These are phyloP conservation scores for Naso thynnoides DNA, from an alignment of 2,797 vertebrate species.

Conservation along the genomic window DNA sequence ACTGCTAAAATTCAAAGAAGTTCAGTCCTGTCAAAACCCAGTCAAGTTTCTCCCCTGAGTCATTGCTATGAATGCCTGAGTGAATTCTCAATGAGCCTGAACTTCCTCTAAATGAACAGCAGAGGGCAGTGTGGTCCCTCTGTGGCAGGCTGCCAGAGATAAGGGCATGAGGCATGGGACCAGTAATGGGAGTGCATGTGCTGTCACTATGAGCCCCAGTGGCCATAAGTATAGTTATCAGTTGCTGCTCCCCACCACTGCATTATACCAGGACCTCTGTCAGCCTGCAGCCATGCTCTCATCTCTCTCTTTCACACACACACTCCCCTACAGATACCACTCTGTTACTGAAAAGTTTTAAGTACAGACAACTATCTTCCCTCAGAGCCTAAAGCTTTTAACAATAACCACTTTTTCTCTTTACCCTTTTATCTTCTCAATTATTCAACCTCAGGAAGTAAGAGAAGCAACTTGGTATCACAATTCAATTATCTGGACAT, in stretches of 20 bases:
- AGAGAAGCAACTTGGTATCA: constrained; percentile 17
- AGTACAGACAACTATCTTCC: constrained; percentile 57
- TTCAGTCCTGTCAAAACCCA: constrained; percentile 68
- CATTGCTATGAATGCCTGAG: constrained; percentile 47
- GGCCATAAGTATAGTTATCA: constrained; percentile 88
- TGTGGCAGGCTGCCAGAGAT: constrained; percentile 74
- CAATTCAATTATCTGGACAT: not conserved
- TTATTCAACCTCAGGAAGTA: constrained; percentile 53
- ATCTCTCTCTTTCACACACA: constrained; percentile 77
- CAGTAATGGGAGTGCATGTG: constrained; percentile 87
- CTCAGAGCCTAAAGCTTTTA: constrained; percentile 51
- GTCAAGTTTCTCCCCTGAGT: constrained; percentile 65
- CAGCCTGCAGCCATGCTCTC: constrained; percentile 81
- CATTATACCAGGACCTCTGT: constrained; percentile 88
- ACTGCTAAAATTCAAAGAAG: constrained; percentile 62
- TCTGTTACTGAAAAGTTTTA: constrained; percentile 68
- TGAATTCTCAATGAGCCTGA: constrained; percentile 62
- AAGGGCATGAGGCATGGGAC: constrained; percentile 83
- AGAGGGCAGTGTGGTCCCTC: constrained; percentile 82
- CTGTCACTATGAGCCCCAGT: constrained; percentile 87
- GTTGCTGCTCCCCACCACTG: constrained; percentile 84
- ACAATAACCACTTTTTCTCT: constrained; percentile 39
- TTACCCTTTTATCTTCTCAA: constrained; percentile 26
- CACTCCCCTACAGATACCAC: constrained; percentile 49
- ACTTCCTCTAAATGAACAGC: constrained; percentile 67